Conservation (phyloP, 1,140 invertebrate genomes). For the Cheumatopsyche charites region DNA sequence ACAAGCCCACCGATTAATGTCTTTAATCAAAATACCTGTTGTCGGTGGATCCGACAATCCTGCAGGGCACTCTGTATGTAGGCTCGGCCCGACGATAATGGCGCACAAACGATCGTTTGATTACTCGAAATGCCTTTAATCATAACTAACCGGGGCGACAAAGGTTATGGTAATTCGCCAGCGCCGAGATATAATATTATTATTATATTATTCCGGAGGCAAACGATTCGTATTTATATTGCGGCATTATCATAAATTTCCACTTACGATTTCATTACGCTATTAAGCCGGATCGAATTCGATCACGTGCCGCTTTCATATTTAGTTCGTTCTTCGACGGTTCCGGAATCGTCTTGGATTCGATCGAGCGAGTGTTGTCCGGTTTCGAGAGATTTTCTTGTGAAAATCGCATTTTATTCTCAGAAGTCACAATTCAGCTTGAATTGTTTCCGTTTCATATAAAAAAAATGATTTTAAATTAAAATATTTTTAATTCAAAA, state of each 20-base stretch:
- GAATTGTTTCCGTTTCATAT: no score
- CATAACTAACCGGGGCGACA: slow-evolving; percentile 24
- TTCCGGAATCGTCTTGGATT: no score
- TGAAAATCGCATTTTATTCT: background rate
- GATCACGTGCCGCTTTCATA: no score
- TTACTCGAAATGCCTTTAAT: slow-evolving; percentile 32
- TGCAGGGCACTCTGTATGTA: background rate
- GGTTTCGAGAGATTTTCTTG: background rate
- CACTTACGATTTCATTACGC: slow-evolving; percentile 11
- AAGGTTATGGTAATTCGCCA: slow-evolving; percentile 30
- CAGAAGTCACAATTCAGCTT: no score
- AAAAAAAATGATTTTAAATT: no score
- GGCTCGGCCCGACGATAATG: background rate
- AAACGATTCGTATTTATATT: slow-evolving; percentile 1
- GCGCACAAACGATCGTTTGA: slow-evolving; percentile 30
- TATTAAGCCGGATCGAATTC: slow-evolving; percentile 4
- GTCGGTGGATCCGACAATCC: slow-evolving; percentile 11
- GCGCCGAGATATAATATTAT: background rate
- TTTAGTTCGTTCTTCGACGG: no score
- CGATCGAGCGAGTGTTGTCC: no score
- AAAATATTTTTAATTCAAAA: no score
- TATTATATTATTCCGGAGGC: no score
- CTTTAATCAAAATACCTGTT: slow-evolving; percentile 29
- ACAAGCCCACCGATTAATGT: slow-evolving; percentile 17
- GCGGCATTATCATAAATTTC: slow-evolving; percentile 25